Conservation (phyloP, 2,888 invertebrate species). For the Glyphotaelius pellucidus region DNA sequence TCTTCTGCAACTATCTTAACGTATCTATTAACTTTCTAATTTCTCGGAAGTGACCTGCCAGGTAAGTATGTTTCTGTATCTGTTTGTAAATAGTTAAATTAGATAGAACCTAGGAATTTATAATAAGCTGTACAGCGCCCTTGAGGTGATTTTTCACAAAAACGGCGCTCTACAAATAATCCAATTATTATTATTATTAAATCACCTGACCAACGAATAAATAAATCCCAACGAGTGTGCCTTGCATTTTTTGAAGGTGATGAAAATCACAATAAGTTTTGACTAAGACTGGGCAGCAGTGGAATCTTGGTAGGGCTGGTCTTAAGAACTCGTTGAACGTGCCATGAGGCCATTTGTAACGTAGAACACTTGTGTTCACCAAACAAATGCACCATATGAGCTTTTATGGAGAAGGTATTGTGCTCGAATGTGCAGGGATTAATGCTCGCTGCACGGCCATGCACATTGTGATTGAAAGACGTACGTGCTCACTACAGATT, state of each 20-base stretch:
- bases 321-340: slow-evolving; percentile 4
- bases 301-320: not conserved
- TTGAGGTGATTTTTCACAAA: too few species aligned
- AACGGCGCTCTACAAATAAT: too few species aligned
- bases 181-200: too few species aligned
- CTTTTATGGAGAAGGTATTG: slow-evolving; percentile 28
- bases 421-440: slow-evolving; percentile 48
- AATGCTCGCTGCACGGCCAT: slow-evolving; percentile 28
- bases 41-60: too few species aligned
- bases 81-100: too few species aligned
- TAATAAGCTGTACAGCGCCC: too few species aligned
- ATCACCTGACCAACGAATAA: not conserved
- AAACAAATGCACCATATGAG: slow-evolving; percentile 44
- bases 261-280: not conserved
- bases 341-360: slow-evolving; percentile 16
- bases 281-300: not conserved
- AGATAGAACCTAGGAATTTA: too few species aligned
- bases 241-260: too few species aligned
- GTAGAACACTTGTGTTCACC: slow-evolving; percentile 47
- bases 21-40: too few species aligned
- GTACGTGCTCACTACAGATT: slow-evolving; percentile 28
- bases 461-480: slow-evolving; percentile 41
- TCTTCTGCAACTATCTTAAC: too few species aligned
- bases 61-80: too few species aligned
- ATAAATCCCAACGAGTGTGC: not conserved